Evolutionary conservation across 2,797 vertebrate genomes (phyloP), one percentile per base, ranked within the genome.

Genomic region (Arnoldichthys spilopterus): DNA sequence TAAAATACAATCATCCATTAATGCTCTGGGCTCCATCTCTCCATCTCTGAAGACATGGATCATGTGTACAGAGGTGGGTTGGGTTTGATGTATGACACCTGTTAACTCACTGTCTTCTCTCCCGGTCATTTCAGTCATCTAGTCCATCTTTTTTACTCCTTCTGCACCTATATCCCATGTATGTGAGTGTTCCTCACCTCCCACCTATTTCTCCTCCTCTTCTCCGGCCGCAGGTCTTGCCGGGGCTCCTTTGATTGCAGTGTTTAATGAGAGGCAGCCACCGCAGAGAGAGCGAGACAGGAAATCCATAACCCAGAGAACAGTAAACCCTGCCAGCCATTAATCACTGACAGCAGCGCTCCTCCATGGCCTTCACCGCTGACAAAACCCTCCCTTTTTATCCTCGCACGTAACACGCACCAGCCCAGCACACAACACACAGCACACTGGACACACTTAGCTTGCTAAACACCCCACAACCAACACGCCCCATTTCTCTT

Each of bases 301-400:
- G 85, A 87, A 87, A 87, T 87, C 86, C 78, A 86, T 87, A 86
- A 87, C 72, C 79, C 82, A 78, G 85, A 87, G 86, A 87, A 87
- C 85, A 87, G 86, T 85, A 86, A 84, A 85, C 86, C 85, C 80
- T 82, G 80, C 77, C 82, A 83, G 81, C 78, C 85, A 87, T 87
- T 84, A 87, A 87, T 87, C 86, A 87, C 83, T 82, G 82, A 86
- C 83, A 86, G 79, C 81, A 74, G 20, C 32, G 84, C 84, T 86
- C 81, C 84, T 83, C 83, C 82, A 77, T 82, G 81, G 84, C 84
- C 85, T 87, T 87, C 86, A 83, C 75, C 70, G 53, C 81, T 83
- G 74, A 83, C 84, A 84, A 85, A 85, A 84, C 75, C 80, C 80
- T 85, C 64, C 79, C 82, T 80, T 86, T 86, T 84, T 83, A 85